Base-by-base conservation (phyloP, 2,888 invertebrate species). In the Rhagophthalmus giganteus region DNA sequence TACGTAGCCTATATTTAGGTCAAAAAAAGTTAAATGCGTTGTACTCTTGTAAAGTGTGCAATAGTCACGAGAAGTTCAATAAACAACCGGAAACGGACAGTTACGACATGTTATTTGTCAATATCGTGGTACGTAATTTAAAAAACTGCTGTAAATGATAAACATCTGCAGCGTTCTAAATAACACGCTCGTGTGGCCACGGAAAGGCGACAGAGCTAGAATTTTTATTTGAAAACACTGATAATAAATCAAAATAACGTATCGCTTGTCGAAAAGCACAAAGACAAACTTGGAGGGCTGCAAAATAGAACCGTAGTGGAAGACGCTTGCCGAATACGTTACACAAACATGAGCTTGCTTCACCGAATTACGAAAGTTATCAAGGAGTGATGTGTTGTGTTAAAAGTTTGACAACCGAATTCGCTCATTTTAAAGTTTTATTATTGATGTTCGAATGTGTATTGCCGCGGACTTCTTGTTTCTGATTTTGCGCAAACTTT, bases 171-270 rank as follows among this genome's bases (percentile, higher is more conserved):
- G 35, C 33, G 44, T 44, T 44, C 27, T 44, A 35, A 35, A 44
- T 44, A 15, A 44, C 16, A 34, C 44, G 28, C 27, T 35, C 28
- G 13, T 35, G 42, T 44, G 44, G 27, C 44, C 34, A 31, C 14
- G 26, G n/a, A n/a, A 41, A 32, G 31, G 32, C 32, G 41, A 41
- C 41, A 35, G 30, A 30, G 31, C 14, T 28, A 40, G 40, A 30
- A 35, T 44, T 34, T 35, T 35, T 35, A 28, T 34, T 34, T 35
- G 35, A 34, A 33, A 33, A 25, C 14, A 10, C 26, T 30, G 14
- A 20, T 34, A 44, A 40, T 48, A 48, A 40, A 48, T 48, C 47
- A 48, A 48, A 48, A 40, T 40, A 40, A 28, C 20, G 27, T 39
- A 40, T 48, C 30, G 32, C 39, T 26, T 48, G 32, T 39, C 34